These are phyloP conservation scores for Dyspetes luteomarginatus DNA, from an alignment of 2,888 invertebrate genomes.

Conservation along the genomic window DNA sequence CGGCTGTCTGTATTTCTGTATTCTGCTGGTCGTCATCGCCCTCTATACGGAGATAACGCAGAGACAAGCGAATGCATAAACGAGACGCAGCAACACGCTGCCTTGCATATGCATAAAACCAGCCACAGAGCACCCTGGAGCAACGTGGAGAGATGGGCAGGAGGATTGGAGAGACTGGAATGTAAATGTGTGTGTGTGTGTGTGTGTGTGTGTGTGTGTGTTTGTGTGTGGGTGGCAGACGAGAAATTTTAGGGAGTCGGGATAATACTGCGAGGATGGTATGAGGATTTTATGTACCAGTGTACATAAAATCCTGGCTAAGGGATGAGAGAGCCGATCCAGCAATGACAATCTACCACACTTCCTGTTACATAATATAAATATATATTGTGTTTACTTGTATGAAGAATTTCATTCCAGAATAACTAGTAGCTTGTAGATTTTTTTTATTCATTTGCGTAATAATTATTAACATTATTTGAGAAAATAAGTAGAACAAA, in stretches of 20 bases:
- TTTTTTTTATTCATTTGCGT: too few species aligned
- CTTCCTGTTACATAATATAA: too few species aligned
- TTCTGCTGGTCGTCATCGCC: neutral
- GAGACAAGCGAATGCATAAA: constrained; percentile 47
- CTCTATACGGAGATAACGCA: neutral
- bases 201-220: too few species aligned
- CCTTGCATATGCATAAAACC: constrained; percentile 61
- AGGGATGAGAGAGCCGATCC: neutral
- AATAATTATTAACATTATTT: too few species aligned
- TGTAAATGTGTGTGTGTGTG: neutral
- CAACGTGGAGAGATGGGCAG: neutral
- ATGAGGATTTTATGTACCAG: neutral
- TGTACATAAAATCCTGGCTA: neutral
- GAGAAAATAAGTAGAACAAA: too few species aligned
- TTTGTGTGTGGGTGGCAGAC: neutral
- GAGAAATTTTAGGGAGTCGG: neutral
- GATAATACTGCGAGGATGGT: neutral
- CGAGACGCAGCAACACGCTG: constrained; percentile 55
- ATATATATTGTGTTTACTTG: too few species aligned
- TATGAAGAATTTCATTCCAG: too few species aligned
- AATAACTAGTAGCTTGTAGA: too few species aligned
- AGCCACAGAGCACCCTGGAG: constrained; percentile 1
- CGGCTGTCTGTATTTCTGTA: neutral
- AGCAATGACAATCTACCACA: neutral
- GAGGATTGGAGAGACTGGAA: neutral